Base-by-base conservation (phyloP, 1,140 invertebrate species). In the Brachionus koreanus region DNA sequence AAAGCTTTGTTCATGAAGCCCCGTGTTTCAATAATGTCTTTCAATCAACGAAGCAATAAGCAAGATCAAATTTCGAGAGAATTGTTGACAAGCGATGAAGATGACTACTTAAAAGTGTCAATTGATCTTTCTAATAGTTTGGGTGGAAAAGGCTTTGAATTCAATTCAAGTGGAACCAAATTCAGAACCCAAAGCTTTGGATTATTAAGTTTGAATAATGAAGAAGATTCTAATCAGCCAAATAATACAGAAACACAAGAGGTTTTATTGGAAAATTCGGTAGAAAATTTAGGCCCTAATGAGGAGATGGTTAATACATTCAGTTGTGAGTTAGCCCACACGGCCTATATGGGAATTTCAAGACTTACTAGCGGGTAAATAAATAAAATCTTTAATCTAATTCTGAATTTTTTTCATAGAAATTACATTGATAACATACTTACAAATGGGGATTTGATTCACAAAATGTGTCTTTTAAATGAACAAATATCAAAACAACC, bases 311-410 rank as follows among this genome's bases (percentile, higher is more conserved):
- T 91, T 82, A 87, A 92, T 84, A 93, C 95, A 0, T 95, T 97
- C 85, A 93, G 92, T 5, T 89, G 92, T 5, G 92, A 94, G 85
- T 88, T 97, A 82, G 95, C 95, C 5, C 92, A 95, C 85, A 91
- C 92, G 49, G 90, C 93, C 1, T 97, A 95, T 86, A 89, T 93
- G 49, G 91, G 92, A 0, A 94, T 97, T 85, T 91, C 93, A 76
- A 91, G 92, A 83, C 91, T 94, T 83, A 90, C 95, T 65, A 94
- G 94, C 19, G 87, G 86, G 87, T 88, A 83, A 63, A 83, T 75
- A 0, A 49, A 10, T 19, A 46, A 46, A 46, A 46, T 46, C n/a
- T 46, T 46, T 2, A 46, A n/a, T 57, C 23, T 6, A 5, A 33
- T 4, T n/a, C 29, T 67, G 7, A 35, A 35, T 13, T 13, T 65